A percentile compares a stretch with the other conserved stretches of the same genome.
Evolutionary conservation across 2,888 invertebrate species (phyloP).

Genomic region (Leptothorax acervorum): DNA sequence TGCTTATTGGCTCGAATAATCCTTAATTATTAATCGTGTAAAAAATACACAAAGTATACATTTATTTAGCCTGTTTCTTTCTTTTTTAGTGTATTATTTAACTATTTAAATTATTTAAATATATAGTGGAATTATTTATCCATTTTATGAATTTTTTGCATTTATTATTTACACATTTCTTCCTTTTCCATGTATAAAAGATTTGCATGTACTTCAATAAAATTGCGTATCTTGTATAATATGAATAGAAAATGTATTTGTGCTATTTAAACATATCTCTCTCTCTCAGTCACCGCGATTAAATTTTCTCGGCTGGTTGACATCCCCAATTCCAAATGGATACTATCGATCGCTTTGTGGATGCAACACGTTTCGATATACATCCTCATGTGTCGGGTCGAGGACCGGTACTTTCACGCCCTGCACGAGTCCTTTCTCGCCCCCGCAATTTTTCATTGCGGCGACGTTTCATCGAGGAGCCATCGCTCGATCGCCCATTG

Average conservation of each 20-base stretch:
- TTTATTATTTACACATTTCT: neutral
- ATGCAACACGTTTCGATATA: neutral
- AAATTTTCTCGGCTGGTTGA: neutral
- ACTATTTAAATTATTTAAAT: too few relatives aligned
- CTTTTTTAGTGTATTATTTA: neutral
- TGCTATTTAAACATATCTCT: neutral
- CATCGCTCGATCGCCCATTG: slow-evolving; percentile 63
- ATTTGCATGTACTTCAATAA: neutral
- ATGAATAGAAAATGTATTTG: neutral
- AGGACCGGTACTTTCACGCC: slow-evolving; percentile 43
- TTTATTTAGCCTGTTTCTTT: neutral
- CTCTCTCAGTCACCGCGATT: neutral
- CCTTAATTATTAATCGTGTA: neutral
- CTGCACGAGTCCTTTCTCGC: neutral
- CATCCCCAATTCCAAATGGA: neutral
- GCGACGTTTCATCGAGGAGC: slow-evolving; percentile 78
- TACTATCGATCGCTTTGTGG: neutral
- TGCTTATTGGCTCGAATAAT: neutral
- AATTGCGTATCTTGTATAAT: neutral
- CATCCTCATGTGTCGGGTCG: neutral
- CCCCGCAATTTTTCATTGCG: slow-evolving; percentile 50
- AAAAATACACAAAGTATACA: neutral
- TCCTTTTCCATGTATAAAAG: neutral
- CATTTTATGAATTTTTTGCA: neutral
- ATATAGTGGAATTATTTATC: neutral